These are phyloP conservation scores for Eidolon dupreanum DNA, from an alignment of 2,797 vertebrate species.

Conservation along the genomic window DNA sequence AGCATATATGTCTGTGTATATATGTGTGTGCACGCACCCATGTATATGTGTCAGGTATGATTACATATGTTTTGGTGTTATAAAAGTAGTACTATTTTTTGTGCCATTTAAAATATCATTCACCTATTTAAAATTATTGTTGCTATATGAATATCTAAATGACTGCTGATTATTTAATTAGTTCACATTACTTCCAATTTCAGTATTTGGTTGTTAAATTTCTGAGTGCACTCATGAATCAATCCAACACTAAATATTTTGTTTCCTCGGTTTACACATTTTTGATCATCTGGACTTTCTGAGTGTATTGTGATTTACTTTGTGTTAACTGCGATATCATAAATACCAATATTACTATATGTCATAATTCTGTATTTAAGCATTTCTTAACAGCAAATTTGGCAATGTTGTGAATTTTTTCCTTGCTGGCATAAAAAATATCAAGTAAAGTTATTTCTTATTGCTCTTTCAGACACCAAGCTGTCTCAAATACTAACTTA, in stretches of 20 bases:
- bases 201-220: not conserved
- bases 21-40: not conserved
- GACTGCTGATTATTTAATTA: not conserved
- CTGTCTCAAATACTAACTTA: slow-evolving; percentile 17
- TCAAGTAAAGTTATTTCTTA: not conserved
- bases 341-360: not conserved
- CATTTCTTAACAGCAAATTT: slow-evolving; percentile 2
- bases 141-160: not conserved
- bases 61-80: not conserved
- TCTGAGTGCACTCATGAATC: not conserved
- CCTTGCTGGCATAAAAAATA: not conserved
- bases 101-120: not conserved
- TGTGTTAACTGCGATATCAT: not conserved
- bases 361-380: not conserved
- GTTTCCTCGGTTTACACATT: not conserved
- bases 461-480: not conserved
- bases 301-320: not conserved
- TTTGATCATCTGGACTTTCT: not conserved
- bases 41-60: not conserved
- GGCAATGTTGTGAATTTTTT: not conserved
- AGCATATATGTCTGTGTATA: not conserved
- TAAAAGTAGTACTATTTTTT: not conserved
- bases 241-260: not conserved
- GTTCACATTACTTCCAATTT: not conserved
- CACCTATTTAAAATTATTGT: not conserved